Evolutionary conservation across 2,888 invertebrate genomes (phyloP).

Genomic region (Odontothrips loti): DNA sequence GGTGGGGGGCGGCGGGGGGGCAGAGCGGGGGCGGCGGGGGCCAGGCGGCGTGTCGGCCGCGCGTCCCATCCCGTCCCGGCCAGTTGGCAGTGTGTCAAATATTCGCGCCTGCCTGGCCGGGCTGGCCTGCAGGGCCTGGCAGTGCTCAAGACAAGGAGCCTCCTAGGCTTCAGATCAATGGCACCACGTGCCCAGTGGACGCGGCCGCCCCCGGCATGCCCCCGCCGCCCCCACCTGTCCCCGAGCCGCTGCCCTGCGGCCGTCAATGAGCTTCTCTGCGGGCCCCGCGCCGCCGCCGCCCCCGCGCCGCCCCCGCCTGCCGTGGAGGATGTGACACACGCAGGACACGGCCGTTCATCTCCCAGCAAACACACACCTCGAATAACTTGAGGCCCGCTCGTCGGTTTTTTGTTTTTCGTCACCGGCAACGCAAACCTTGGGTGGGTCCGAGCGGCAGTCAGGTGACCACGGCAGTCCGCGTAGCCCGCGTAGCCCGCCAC

Average conservation of each 20-base stretch:
- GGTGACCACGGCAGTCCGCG: background rate
- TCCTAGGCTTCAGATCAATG: constrained; percentile 17
- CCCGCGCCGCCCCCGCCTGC: background rate
- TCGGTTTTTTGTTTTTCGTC: too few relatives aligned
- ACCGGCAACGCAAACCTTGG: too few relatives aligned
- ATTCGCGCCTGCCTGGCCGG: background rate
- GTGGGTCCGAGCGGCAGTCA: background rate
- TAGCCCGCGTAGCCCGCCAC: background rate
- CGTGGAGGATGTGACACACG: background rate
- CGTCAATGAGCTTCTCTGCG: background rate
- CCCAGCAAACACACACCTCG: too few relatives aligned
- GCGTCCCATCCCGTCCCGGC: background rate
- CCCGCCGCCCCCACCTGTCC: background rate
- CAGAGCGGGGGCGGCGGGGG: background rate
- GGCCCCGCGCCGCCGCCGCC: too few relatives aligned
- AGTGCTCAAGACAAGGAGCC: constrained; percentile 8
- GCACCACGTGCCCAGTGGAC: constrained; percentile 9
- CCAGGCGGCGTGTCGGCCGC: background rate
- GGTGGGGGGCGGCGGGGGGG: background rate
- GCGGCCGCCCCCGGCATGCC: background rate
- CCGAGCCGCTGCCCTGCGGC: background rate
- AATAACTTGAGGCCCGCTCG: too few relatives aligned
- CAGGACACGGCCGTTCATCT: too few relatives aligned
- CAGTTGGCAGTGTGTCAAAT: constrained; percentile 14
- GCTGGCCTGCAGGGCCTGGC: background rate